These are phyloP conservation scores for Xiphorhynchus elegans DNA, from an alignment of 2,113 vertebrate species.

Conservation along the genomic window DNA sequence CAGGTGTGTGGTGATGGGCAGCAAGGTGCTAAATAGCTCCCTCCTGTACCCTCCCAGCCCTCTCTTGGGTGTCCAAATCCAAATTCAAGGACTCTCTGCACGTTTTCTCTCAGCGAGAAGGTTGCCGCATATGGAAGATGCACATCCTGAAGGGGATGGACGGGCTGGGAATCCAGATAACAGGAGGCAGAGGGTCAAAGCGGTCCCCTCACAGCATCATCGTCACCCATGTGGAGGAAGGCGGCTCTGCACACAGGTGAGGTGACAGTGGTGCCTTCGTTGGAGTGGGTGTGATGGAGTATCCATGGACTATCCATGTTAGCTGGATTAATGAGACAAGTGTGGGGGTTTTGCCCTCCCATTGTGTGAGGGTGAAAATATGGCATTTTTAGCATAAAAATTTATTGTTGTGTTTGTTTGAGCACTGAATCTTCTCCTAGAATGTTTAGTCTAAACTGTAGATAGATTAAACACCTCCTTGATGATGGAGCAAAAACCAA, in stretches of 20 bases:
- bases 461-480: background rate
- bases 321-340: background rate
- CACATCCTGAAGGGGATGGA: slow-evolving; percentile 91
- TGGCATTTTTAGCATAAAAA: background rate
- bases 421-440: background rate
- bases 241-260: slow-evolving; percentile 92
- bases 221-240: slow-evolving; percentile 90
- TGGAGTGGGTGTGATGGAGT: background rate
- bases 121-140: slow-evolving; percentile 96
- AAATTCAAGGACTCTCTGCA: slow-evolving; percentile 63
- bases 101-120: slow-evolving; percentile 82
- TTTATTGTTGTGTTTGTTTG: background rate
- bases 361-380: background rate
- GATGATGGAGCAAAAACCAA: background rate
- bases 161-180: slow-evolving; percentile 94
- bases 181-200: slow-evolving; percentile 92
- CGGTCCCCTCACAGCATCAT: slow-evolving; percentile 92
- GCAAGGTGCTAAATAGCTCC: background rate
- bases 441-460: background rate
- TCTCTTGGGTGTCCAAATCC: background rate
- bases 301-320: background rate
- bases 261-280: background rate
- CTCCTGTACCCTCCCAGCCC: background rate
- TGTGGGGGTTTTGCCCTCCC: background rate
- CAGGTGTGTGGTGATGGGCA: slow-evolving; percentile 18